Evolutionary conservation across 2,888 invertebrate species (phyloP).

Genomic region (Buathra laborator): DNA sequence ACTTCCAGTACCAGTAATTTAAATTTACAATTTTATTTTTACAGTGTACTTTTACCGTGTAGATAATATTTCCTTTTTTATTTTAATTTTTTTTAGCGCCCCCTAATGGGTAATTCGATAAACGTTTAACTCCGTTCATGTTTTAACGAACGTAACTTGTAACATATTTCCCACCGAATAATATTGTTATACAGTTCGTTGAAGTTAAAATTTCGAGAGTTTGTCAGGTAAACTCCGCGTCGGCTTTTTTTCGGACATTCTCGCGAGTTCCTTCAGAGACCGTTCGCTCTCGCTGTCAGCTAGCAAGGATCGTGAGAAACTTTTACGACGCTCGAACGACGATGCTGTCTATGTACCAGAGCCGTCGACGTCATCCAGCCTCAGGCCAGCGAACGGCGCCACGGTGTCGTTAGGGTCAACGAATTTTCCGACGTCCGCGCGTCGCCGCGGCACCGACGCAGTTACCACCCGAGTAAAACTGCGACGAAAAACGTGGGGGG

Average conservation of each 20-base stretch:
- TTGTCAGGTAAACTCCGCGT: neutral
- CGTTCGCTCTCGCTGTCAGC: conserved; percentile 4
- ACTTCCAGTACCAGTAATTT: too few species aligned
- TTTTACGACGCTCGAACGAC: conserved; percentile 31
- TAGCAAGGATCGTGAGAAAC: conserved; percentile 4
- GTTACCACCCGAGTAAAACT: neutral
- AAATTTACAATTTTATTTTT: too few species aligned
- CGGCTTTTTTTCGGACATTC: neutral
- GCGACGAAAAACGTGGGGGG: neutral
- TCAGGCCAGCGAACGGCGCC: conserved; percentile 70
- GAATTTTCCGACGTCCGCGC: conserved; percentile 73
- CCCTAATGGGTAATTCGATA: too few species aligned
- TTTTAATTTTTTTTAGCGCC: too few species aligned
- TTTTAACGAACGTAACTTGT: too few species aligned
- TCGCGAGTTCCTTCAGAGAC: neutral
- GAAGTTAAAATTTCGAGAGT: neutral
- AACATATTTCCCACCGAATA: neutral
- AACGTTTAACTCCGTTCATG: too few species aligned
- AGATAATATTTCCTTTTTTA: too few species aligned
- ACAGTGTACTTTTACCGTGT: too few species aligned
- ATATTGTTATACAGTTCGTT: neutral
- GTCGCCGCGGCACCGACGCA: conserved; percentile 54
- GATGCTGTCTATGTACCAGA: neutral
- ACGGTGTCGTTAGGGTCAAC: conserved; percentile 78
- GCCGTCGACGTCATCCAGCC: conserved; percentile 8